Evolutionary conservation across 2,797 vertebrate species (phyloP).

Genomic region (Enteromius viviparus): DNA sequence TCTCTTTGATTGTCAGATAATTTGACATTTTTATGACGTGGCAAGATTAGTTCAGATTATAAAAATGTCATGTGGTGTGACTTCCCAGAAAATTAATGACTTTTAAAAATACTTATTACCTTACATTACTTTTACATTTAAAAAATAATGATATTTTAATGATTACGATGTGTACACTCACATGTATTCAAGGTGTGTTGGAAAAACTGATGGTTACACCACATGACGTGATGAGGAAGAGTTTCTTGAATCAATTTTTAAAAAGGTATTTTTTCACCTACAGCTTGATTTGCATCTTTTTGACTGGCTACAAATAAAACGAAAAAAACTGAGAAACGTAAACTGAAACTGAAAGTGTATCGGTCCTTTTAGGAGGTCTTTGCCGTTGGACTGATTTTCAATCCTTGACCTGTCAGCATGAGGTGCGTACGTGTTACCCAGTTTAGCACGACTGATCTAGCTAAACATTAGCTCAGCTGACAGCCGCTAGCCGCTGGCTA

Average conservation of each 20-base stretch:
- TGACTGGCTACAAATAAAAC: background rate
- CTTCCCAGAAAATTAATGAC: background rate
- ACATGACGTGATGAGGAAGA: background rate
- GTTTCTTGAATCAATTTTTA: background rate
- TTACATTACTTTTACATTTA: too few species aligned
- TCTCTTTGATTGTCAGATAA: background rate
- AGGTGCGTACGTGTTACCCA: slow-evolving; percentile 3
- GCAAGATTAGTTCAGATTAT: background rate
- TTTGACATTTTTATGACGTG: background rate
- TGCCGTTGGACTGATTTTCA: slow-evolving; percentile 16
- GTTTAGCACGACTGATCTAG: slow-evolving; percentile 5
- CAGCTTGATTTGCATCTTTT: background rate
- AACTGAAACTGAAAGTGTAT: background rate
- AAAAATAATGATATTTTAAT: background rate
- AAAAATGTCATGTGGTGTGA: background rate
- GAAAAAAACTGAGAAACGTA: background rate
- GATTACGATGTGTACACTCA: background rate
- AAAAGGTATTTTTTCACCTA: background rate
- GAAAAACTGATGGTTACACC: background rate
- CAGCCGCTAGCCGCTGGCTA: slow-evolving; percentile 42
- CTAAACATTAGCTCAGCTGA: slow-evolving; percentile 41
- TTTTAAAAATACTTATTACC: background rate
- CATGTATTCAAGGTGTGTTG: background rate
- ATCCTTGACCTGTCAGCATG: slow-evolving; percentile 48
- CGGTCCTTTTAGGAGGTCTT: background rate